Percentiles rank a stretch among this genome's conserved stretches.
Conservation (phyloP, 2,888 invertebrate genomes). For the Phalera bucephala region DNA sequence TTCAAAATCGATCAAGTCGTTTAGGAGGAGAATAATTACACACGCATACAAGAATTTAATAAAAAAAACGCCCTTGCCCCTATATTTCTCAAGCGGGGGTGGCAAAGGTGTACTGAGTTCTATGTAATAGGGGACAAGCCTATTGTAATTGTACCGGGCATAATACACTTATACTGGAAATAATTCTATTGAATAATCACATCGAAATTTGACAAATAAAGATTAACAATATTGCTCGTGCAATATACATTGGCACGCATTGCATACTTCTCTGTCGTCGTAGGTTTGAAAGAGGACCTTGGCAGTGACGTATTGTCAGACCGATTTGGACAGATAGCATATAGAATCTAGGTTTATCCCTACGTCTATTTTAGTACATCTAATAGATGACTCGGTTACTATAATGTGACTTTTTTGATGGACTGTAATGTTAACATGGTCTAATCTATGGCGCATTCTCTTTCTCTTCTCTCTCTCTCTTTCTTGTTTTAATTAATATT, state of each 20-base stretch:
- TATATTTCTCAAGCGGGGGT: background rate
- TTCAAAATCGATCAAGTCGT: too few species aligned
- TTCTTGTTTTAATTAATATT: too few species aligned
- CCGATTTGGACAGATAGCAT: background rate
- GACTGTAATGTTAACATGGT: too few species aligned
- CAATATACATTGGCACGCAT: background rate
- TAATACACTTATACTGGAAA: background rate
- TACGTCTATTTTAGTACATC: background rate
- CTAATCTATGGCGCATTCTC: too few species aligned
- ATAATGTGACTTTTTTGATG: too few species aligned
- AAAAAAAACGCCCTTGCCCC: background rate
- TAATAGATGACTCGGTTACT: too few species aligned
- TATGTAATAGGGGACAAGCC: too few species aligned
- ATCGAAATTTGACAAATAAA: background rate
- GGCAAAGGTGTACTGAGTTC: background rate
- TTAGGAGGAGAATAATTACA: too few species aligned
- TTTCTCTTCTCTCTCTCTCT: too few species aligned
- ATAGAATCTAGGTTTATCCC: too few species aligned
- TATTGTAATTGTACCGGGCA: too few species aligned
- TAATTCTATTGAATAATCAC: background rate
- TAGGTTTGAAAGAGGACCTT: background rate
- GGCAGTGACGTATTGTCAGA: constrained; percentile 7
- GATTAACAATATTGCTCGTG: background rate
- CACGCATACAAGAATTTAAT: too few species aligned
- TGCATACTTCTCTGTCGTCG: background rate